Evolutionary conservation across 1,140 invertebrate species (phyloP).

Genomic region (Lasioglossum baleicum): DNA sequence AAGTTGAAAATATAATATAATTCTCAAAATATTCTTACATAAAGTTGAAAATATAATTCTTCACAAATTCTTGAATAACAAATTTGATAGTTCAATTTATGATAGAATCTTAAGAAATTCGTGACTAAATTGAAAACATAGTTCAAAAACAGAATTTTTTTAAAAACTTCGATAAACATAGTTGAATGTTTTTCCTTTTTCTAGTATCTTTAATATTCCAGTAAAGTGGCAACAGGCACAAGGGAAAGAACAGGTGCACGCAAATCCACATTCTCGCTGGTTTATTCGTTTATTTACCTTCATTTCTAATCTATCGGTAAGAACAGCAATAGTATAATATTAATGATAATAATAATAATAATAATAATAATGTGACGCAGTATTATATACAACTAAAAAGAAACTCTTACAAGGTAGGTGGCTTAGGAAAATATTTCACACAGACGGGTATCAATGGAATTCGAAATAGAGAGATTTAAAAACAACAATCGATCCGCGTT

Average conservation of each 20-base stretch:
- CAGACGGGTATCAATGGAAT: not conserved
- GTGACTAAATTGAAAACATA: too few relatives aligned
- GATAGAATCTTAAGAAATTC: too few relatives aligned
- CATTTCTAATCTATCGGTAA: constrained; percentile 58
- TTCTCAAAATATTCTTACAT: too few relatives aligned
- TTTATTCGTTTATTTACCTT: constrained; percentile 37
- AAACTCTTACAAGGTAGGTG: constrained; percentile 16
- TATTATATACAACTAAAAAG: constrained; percentile 56
- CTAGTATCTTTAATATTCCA: too few relatives aligned
- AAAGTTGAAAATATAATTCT: too few relatives aligned
- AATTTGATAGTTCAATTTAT: too few relatives aligned
- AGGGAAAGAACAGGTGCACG: not conserved
- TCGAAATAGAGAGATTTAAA: not conserved
- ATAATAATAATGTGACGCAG: constrained; percentile 27
- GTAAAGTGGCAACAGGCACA: too few relatives aligned
- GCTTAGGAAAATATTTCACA: constrained; percentile 42
- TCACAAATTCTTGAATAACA: too few relatives aligned
- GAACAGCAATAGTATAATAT: constrained; percentile 37
- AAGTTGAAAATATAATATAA: too few relatives aligned
- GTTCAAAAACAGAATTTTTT: too few relatives aligned
- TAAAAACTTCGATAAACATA: too few relatives aligned
- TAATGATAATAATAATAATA: constrained; percentile 32
- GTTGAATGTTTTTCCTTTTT: too few relatives aligned
- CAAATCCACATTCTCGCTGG: constrained; percentile 8
- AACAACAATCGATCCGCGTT: constrained; percentile 5